Percentiles rank a stretch among this genome's conserved stretches.
Evolutionary conservation across 2,797 vertebrate genomes (phyloP).

Genomic region (Benthosema pterotum): DNA sequence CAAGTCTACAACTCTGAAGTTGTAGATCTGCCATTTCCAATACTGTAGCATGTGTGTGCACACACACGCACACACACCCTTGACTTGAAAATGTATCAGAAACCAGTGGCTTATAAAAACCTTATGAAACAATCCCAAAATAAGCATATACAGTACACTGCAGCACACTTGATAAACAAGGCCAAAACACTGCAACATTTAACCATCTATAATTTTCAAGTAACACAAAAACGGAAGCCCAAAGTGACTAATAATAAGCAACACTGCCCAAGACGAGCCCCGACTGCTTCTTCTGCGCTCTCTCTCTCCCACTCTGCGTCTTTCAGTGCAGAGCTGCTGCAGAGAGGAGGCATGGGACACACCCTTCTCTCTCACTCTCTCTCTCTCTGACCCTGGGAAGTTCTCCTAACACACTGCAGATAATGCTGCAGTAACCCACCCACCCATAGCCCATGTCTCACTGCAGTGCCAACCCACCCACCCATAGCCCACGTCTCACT

Average conservation of each 20-base stretch:
- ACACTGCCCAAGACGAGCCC: slow-evolving; percentile 34
- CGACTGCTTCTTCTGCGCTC: slow-evolving; percentile 32
- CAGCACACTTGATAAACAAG: no score
- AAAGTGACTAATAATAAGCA: no score
- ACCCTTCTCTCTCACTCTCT: slow-evolving; percentile 59
- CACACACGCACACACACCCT: background rate
- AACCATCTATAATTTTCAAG: background rate
- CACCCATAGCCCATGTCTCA: slow-evolving; percentile 24
- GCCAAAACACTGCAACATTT: no score
- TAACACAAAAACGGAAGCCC: background rate
- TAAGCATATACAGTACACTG: no score
- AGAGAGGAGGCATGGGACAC: slow-evolving; percentile 61
- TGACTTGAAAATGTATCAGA: no score
- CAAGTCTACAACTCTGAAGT: no score
- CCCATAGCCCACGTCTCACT: no score
- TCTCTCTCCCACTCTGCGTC: slow-evolving; percentile 30
- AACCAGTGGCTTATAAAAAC: no score
- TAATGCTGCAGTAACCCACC: slow-evolving; percentile 70
- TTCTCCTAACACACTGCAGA: slow-evolving; percentile 52
- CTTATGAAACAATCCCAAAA: no score
- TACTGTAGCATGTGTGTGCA: background rate
- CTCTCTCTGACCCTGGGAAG: slow-evolving; percentile 66
- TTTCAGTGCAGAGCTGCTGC: slow-evolving; percentile 69
- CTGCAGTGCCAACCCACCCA: no score
- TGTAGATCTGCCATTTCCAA: no score